Conservation (phyloP, 1,140 invertebrate genomes). For the Zaprionus gabonicus region DNA sequence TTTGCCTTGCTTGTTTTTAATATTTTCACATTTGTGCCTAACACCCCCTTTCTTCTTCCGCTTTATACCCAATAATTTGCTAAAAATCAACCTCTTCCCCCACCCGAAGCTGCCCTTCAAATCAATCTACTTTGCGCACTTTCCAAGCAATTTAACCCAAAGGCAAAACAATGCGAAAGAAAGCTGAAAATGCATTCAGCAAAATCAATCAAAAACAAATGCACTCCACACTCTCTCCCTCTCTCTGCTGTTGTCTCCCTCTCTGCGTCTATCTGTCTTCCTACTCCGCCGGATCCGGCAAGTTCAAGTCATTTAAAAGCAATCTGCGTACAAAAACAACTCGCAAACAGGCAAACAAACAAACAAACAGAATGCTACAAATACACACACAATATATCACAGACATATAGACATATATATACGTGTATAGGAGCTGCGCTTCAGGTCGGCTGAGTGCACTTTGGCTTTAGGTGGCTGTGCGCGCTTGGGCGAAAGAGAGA, state of each 20-base stretch:
- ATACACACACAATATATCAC: not conserved
- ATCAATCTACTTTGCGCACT: constrained; percentile 72
- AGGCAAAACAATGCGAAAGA: constrained; percentile 43
- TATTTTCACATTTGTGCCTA: not conserved
- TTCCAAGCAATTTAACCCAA: constrained; percentile 75
- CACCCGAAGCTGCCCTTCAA: not conserved
- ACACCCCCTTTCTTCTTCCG: not conserved
- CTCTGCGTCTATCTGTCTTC: constrained; percentile 4
- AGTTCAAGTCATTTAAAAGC: constrained; percentile 81
- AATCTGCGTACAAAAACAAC: constrained; percentile 57
- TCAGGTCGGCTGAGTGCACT: constrained; percentile 53
- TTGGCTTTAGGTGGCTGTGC: constrained; percentile 31
- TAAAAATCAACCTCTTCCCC: not conserved
- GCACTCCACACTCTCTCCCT: not conserved
- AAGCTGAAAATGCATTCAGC: constrained; percentile 46
- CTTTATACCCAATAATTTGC: constrained; percentile 16
- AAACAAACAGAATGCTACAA: constrained; percentile 61
- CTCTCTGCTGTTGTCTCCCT: not conserved
- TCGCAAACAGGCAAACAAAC: constrained; percentile 49
- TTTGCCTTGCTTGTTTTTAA: not conserved
- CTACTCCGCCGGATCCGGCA: constrained; percentile 40
- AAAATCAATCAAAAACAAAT: constrained; percentile 74
- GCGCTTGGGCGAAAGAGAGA: constrained; percentile 5
- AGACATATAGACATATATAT: constrained; percentile 18
- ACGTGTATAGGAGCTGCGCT: constrained; percentile 43